Evolutionary conservation across 2,888 invertebrate species (phyloP), one percentile per base, ranked within the genome.

Genomic region (Eurytoma adleriae): DNA sequence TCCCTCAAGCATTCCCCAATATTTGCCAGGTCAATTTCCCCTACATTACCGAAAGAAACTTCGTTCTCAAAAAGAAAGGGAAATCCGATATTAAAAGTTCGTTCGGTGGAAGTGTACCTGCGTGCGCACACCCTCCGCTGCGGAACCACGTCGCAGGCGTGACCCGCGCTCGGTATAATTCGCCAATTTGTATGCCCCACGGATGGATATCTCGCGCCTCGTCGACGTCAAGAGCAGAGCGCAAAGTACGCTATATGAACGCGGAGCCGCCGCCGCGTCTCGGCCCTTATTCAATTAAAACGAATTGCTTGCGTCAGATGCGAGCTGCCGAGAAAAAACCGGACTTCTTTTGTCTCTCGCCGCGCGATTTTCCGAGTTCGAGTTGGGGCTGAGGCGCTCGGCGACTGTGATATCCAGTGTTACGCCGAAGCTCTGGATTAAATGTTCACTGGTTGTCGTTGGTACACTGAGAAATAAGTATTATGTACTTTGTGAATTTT

Each of bases 231-330:
- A 20, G 1, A 14, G 18, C 68, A 12, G 52, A 48, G 20, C 66
- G 74, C 48, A 57, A 74, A 70, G 77, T 77, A 68, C 24, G 70
- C 20, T 56, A 70, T 50, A 77, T 24, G 24, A 70, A 70, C 40
- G 64, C 24, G 30, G 14, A 7, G n/a, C 12, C 27, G 14, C 66
- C 12, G 13, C 24, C 30, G n/a, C 54, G 3, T 24, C 40, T 18
- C 54, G 20, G 48, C 67, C 18, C 69, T 68, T 73, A 79, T 74
- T 73, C 79, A 79, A 79, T 79, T 79, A 79, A 68, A 69, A 56
- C 57, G 56, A 74, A 73, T 62, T 48, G 68, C 68, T 68, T 71
- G 27, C 77, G 64, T 57, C 70, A 56, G 30, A 64, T 56, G 24
- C 24, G 24, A 56, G 13, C 12, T 16, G 16, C 12, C 10, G 50